A percentile compares a stretch with the other conserved stretches of the same genome.
phyloP scores from a whole-genome alignment of 2,797 vertebrate genomes.

The Cacajao melanocephalus region DNA sequence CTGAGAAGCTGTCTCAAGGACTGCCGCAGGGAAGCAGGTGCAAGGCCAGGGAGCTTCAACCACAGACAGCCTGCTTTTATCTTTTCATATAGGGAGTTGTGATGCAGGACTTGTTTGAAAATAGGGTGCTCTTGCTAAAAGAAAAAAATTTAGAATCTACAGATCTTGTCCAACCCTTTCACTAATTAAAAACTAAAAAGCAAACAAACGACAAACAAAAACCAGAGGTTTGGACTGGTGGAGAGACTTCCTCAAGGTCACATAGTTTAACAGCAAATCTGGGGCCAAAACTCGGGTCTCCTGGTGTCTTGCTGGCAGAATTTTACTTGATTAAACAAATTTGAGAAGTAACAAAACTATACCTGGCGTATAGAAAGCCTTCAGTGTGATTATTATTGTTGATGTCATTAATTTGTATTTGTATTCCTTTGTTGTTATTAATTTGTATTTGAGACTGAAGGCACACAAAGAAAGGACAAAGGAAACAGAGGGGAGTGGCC shows the following conservation, averaged over 20 bases:
- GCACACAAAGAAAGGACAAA: background rate
- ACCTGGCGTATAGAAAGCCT: background rate
- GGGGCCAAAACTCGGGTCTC: background rate
- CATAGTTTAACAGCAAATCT: background rate
- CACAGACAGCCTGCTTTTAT: background rate
- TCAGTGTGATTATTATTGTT: background rate
- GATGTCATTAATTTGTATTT: background rate
- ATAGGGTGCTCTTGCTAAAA: background rate
- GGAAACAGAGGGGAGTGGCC: background rate
- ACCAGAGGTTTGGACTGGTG: background rate
- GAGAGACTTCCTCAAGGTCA: background rate
- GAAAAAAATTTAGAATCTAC: background rate
- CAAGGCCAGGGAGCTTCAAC: background rate
- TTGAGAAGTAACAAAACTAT: background rate
- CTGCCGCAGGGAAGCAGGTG: background rate
- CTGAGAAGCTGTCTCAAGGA: background rate
- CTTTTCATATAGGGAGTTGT: background rate
- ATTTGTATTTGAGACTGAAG: background rate
- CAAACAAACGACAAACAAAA: background rate
- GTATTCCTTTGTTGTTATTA: background rate
- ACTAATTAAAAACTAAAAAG: background rate
- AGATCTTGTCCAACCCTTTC: background rate
- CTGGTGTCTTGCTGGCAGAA: background rate
- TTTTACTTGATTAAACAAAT: background rate
- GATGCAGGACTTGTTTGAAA: background rate